Conservation (phyloP, 2,888 invertebrate genomes). For the Ichneumoninae sp. region DNA sequence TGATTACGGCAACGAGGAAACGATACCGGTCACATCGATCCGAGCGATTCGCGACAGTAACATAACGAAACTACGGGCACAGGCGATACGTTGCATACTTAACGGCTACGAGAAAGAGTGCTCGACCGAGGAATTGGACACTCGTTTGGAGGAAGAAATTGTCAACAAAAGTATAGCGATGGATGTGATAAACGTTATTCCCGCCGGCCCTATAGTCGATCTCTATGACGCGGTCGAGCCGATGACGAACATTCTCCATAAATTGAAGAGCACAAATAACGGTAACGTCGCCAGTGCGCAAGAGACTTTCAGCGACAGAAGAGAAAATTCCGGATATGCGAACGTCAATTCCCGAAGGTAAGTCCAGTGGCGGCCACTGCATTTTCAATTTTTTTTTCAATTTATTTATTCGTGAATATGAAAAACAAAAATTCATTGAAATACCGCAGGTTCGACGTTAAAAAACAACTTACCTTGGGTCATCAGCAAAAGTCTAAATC, state of each 20-base stretch:
- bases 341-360: conserved; percentile 59
- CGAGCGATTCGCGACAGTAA: conserved; percentile 88
- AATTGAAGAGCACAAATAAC: conserved; percentile 49
- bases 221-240: conserved; percentile 84
- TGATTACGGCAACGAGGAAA: conserved; percentile 97
- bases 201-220: conserved; percentile 87
- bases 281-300: conserved; percentile 41
- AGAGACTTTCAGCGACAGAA: conserved; percentile 41
- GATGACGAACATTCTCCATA: conserved; percentile 58
- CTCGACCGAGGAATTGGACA: conserved; percentile 86
- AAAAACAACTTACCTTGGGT: conserved; percentile 70
- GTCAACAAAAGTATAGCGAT: conserved; percentile 88
- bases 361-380: neutral
- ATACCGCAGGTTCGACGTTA: conserved; percentile 72
- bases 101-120: conserved; percentile 87
- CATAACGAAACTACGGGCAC: conserved; percentile 87
- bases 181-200: conserved; percentile 86
- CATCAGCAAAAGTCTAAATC: conserved; percentile 73
- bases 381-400: neutral
- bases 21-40: conserved; percentile 87
- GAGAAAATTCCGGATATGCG: conserved; percentile 40
- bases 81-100: conserved; percentile 92
- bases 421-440: conserved; percentile 51
- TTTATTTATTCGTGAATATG: neutral
- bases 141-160: conserved; percentile 89